Evolutionary conservation across 2,113 vertebrate species (phyloP).

Genomic region (Indicator indicator): DNA sequence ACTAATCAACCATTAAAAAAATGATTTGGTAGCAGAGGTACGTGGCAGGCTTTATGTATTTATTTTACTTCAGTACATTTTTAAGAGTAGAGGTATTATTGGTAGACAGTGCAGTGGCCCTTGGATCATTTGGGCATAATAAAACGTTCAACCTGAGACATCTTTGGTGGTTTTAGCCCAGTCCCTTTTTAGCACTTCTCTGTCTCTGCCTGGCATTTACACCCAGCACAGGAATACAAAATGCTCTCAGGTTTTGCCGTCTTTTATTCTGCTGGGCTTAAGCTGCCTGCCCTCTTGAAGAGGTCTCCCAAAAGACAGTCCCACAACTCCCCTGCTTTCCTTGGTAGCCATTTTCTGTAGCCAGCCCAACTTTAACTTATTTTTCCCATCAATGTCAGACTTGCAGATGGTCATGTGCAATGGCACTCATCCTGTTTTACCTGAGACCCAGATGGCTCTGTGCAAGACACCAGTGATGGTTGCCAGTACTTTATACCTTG

Average conservation of each 20-base stretch:
- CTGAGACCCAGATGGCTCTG: neutral
- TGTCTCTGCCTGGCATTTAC: neutral
- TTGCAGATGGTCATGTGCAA: neutral
- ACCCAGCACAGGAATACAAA: neutral
- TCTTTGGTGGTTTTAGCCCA: neutral
- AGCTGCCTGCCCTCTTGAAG: neutral
- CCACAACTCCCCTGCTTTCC: neutral
- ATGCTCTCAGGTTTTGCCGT: accelerated
- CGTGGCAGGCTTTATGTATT: neutral
- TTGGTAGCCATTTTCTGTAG: neutral
- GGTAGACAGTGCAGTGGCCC: neutral
- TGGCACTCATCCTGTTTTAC: neutral
- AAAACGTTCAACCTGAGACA: neutral
- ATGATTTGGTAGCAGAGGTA: neutral
- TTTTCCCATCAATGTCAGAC: neutral
- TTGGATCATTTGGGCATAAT: neutral
- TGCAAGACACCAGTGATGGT: neutral
- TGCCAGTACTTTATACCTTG: neutral
- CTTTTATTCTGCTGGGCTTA: neutral
- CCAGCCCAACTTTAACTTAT: neutral
- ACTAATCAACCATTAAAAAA: neutral
- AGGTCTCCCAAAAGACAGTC: neutral
- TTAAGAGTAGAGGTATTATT: neutral
- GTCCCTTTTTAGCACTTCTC: neutral
- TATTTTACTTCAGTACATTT: neutral